A percentile compares a stretch with the other conserved stretches of the same genome.
Evolutionary conservation across 92 coral and sea anemone genomes (phyloP).

Genomic region (Montipora capitata): DNA sequence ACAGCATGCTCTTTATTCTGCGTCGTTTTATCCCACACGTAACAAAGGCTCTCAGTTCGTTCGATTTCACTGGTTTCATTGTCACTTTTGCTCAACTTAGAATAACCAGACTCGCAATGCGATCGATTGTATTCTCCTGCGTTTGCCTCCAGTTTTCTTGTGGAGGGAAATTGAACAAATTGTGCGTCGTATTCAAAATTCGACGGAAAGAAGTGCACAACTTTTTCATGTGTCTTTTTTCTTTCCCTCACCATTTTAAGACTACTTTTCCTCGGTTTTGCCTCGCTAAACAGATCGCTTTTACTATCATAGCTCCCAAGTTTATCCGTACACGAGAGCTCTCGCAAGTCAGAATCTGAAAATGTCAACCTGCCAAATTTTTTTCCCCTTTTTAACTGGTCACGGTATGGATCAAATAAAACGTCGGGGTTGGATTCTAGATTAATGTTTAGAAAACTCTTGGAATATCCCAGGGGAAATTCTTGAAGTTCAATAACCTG

Average conservation of each 20-base stretch:
- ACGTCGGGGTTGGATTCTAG: conserved; percentile 53
- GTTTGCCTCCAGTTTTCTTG: neutral
- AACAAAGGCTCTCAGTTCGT: neutral
- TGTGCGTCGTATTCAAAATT: conserved; percentile 39
- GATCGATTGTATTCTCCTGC: neutral
- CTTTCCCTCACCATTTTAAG: neutral
- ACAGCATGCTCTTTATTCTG: conserved; percentile 34
- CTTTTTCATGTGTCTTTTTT: conserved; percentile 24
- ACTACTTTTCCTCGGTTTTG: conserved; percentile 36
- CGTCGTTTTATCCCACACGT: neutral
- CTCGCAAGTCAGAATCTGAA: conserved; percentile 41
- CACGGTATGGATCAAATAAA: conserved; percentile 51
- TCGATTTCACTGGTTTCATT: neutral
- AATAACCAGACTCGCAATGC: neutral
- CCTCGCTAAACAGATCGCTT: conserved; percentile 8
- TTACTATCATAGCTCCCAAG: conserved; percentile 5
- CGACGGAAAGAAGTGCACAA: conserved; percentile 52
- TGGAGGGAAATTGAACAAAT: conserved; percentile 43
- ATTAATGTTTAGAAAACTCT: conserved; percentile 44
- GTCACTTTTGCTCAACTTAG: neutral
- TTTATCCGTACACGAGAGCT: conserved; percentile 33
- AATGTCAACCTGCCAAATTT: conserved; percentile 25
- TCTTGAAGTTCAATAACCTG: conserved; percentile 60
- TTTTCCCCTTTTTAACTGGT: conserved; percentile 2
- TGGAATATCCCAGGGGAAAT: conserved; percentile 57